Evolutionary conservation across 92 coral and sea anemone species (phyloP).

Genomic region (Porites lobata): DNA sequence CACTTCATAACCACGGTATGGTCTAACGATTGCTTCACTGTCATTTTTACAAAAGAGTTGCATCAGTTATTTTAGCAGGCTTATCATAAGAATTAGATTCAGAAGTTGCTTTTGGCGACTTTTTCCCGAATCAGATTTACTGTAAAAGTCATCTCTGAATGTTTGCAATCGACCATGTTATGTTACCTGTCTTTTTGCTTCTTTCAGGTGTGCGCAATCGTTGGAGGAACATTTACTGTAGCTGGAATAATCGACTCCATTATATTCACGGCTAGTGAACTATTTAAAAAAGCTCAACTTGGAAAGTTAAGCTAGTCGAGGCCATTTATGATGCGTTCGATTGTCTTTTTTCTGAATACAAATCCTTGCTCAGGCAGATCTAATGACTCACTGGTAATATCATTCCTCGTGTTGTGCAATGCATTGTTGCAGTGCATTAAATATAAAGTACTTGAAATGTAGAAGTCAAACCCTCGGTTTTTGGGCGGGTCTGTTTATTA

Average conservation of each 20-base stretch:
- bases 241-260: constrained; percentile 97
- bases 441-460: no score
- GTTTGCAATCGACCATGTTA: neutral
- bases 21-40: neutral
- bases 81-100: neutral
- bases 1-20: constrained; percentile 99
- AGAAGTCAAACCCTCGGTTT: no score
- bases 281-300: constrained; percentile 94
- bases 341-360: neutral
- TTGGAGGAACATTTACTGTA: constrained; percentile 98
- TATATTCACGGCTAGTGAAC: constrained; percentile 91
- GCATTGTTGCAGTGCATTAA: no score
- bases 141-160: no score
- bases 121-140: no score
- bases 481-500: no score
- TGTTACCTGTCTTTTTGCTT: neutral
- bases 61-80: neutral
- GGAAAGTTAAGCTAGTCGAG: constrained; percentile 87
- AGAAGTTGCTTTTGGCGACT: no score
- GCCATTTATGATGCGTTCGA: neutral
- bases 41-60: neutral
- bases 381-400: neutral
- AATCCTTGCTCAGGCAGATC: neutral
- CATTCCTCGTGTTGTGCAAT: no score
- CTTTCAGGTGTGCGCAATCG: constrained; percentile 94